These are phyloP conservation scores for Calypte anna DNA, from an alignment of 2,113 vertebrate species.

Conservation along the genomic window DNA sequence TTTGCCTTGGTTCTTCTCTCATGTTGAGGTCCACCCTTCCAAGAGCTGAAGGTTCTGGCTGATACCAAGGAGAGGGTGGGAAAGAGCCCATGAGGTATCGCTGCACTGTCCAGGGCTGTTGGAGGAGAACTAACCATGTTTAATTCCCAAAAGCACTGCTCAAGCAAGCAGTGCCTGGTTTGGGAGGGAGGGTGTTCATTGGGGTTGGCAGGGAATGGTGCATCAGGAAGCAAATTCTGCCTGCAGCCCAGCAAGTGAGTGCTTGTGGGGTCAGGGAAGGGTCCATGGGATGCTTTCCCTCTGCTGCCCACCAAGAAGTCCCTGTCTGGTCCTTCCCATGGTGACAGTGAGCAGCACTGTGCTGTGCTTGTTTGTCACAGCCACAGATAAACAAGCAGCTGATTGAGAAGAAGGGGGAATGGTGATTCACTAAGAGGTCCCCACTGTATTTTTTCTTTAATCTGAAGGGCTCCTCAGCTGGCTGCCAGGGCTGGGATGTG, in stretches of 20 bases:
- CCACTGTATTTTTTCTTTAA: background rate
- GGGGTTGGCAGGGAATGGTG: background rate
- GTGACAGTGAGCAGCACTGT: accelerated
- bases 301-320: background rate
- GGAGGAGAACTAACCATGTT: background rate
- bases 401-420: background rate
- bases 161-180: no score
- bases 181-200: accelerated
- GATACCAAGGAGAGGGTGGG: background rate
- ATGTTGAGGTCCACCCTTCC: background rate
- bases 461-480: background rate
- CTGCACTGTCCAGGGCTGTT: background rate
- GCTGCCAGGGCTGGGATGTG: background rate
- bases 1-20: background rate
- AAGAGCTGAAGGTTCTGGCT: background rate
- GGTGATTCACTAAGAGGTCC: background rate
- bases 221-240: background rate
- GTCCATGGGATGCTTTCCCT: background rate
- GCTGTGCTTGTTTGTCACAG: background rate
- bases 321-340: background rate
- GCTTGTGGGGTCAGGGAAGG: background rate
- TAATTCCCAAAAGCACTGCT: background rate
- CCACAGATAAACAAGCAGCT: background rate
- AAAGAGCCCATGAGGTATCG: background rate
- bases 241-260: accelerated